A percentile compares a stretch with the other conserved stretches of the same genome.
phyloP scores from a whole-genome alignment of 2,797 vertebrate genomes.

The Taeniopygia guttata region DNA sequence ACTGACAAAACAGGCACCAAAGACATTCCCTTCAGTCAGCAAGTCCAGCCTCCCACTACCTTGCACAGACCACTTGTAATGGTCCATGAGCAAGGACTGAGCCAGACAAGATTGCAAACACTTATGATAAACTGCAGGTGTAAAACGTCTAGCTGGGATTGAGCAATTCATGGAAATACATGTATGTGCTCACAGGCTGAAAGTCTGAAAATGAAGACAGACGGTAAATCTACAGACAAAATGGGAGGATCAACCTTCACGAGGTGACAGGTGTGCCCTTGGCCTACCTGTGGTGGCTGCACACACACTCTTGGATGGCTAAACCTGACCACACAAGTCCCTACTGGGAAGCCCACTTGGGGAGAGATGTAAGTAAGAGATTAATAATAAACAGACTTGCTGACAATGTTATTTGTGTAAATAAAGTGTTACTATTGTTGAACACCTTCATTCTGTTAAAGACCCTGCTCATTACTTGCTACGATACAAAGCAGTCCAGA shows the following conservation, averaged over 20 bases:
- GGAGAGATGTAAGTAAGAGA: not conserved
- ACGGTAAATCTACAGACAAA: not conserved
- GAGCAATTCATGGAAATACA: not conserved
- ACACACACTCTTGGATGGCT: not conserved
- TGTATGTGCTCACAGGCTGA: not conserved
- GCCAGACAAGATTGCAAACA: fast-evolving
- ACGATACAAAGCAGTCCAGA: not conserved
- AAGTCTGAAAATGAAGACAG: not conserved
- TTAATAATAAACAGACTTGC: not conserved
- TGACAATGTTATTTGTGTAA: not conserved
- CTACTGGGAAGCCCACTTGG: not conserved
- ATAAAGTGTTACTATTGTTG: not conserved
- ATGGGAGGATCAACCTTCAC: not conserved
- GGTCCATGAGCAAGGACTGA: fast-evolving
- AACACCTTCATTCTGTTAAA: not conserved
- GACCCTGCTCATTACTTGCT: not conserved
- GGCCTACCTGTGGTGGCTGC: not conserved
- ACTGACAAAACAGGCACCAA: not conserved
- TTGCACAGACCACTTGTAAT: not conserved
- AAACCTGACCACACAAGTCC: not conserved
- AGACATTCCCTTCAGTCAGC: not conserved
- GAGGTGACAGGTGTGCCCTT: not conserved
- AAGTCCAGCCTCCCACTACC: not conserved
- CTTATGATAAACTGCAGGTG: fast-evolving
- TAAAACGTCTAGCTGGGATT: not conserved